These are phyloP conservation scores for Periophthalmus modestus DNA, from an alignment of 2,113 vertebrate species.

Conservation along the genomic window DNA sequence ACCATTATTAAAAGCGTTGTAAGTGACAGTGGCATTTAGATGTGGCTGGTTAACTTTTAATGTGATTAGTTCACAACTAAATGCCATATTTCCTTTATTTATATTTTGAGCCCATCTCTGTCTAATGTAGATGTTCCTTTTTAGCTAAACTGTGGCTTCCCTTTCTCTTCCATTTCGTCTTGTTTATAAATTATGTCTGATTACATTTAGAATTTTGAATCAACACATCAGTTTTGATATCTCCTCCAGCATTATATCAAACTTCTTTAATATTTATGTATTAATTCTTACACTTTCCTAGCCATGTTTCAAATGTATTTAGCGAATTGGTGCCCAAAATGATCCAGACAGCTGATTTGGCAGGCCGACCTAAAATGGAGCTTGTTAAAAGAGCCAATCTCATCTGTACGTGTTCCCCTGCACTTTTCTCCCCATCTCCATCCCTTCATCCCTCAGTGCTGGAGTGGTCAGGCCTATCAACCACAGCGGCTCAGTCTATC, in stretches of 20 bases:
- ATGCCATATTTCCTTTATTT: not conserved
- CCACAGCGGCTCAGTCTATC: constrained; percentile 49
- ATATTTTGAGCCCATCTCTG: not conserved
- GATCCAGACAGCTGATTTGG: constrained; percentile 13
- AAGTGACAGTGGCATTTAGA: not conserved
- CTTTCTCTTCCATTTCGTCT: not conserved
- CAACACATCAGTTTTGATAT: not conserved
- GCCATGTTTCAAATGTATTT: not conserved
- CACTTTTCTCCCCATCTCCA: constrained; percentile 32
- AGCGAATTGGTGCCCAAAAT: constrained; percentile 5
- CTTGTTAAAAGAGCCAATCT: constrained; percentile 35
- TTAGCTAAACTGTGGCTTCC: not conserved
- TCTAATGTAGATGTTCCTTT: not conserved
- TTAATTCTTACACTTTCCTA: constrained; percentile 8
- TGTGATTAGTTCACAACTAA: not conserved
- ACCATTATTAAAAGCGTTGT: not conserved
- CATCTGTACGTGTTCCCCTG: constrained; percentile 23
- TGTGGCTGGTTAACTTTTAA: not conserved
- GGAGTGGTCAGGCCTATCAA: constrained; percentile 60
- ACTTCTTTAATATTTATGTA: not conserved
- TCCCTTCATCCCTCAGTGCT: constrained; percentile 47
- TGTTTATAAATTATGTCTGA: not conserved
- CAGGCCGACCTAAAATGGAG: constrained; percentile 32
- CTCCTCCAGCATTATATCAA: not conserved
- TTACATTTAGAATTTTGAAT: not conserved